Base-by-base conservation (phyloP, 1,140 invertebrate genomes). In the Drosophila rufa region DNA sequence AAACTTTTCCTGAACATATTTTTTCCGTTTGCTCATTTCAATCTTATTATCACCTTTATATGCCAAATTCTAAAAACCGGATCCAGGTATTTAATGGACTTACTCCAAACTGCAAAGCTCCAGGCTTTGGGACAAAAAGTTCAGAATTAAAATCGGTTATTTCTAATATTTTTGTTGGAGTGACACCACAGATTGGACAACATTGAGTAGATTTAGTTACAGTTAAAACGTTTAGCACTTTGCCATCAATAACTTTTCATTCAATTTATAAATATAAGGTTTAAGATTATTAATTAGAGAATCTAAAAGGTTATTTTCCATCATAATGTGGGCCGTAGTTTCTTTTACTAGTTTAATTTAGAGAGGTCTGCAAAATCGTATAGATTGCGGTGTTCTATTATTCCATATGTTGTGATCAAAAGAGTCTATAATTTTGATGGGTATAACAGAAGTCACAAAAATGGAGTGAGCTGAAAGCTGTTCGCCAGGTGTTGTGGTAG, bases 401-500 rank as follows among this genome's bases (percentile, higher is more conserved):
- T 22, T 22, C 19, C 19, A 22, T 22, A 22, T 22, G 19, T 22
- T 22, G 19, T 22, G 19, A 22, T 71, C 7, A 70, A 62, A 70
- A 15, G 46, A 19, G 33, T 64, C 36, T 45, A 75, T 69, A 25
- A 48, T 55, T 75, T 64, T 45, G 43, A 64, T 57, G 36, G 56
- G 58, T 75, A 75, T 75, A 62, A 75, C 43, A 47, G 66, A 62
- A 43, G 60, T 76, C 6, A 76, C 47, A 70, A 76, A 70, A 17
- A 59, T n/a, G 11, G 55, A 70, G 42, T 65, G 46, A 70, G 70
- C 59, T 40, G 43, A 57, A 59, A 65, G 47, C 42, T 40, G 61
- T 59, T 42, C 42, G n/a, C 27, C 40, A 53, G 68, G 47, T 65
- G 59, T 36, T 71, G 59, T 15, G 8, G 46, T 68, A 25, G 4